phyloP scores from a whole-genome alignment of 2,797 vertebrate genomes.

The Silurus aristotelis region DNA sequence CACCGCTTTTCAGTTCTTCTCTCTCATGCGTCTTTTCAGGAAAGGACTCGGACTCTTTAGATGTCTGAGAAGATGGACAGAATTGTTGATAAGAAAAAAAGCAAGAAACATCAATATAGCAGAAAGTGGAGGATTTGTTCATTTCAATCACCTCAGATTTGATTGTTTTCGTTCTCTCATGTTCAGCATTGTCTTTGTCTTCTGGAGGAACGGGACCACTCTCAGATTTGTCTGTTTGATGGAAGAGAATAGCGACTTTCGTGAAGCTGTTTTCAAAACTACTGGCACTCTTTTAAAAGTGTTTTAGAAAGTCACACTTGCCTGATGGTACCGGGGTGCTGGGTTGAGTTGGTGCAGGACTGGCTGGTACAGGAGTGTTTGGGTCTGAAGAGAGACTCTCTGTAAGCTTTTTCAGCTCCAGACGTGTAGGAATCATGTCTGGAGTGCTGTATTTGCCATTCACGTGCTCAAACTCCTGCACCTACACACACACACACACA shows the following conservation, averaged over 20 bases:
- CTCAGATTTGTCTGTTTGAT: conserved; percentile 81
- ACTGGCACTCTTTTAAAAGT: not conserved
- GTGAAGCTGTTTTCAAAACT: not conserved
- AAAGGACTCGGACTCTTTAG: conserved; percentile 48
- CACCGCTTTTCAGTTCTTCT: conserved; percentile 66
- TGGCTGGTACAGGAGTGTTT: conserved; percentile 89
- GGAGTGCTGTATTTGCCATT: conserved; percentile 96
- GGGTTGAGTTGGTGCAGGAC: conserved; percentile 79
- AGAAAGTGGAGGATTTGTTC: not conserved
- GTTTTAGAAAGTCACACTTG: conserved; percentile 59
- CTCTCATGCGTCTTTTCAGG: conserved; percentile 69
- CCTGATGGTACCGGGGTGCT: conserved; percentile 79
- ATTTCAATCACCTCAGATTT: conserved; percentile 79
- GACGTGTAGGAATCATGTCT: conserved; percentile 84
- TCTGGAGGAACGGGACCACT: conserved; percentile 73
- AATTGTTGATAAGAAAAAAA: not conserved
- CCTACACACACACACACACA: conserved; percentile 70
- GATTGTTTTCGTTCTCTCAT: conserved; percentile 73
- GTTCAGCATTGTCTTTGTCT: conserved; percentile 82
- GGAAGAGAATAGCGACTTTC: conserved; percentile 41
- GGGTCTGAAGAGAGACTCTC: conserved; percentile 90
- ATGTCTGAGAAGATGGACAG: conserved; percentile 34
- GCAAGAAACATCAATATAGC: not conserved
- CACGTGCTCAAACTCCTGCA: conserved; percentile 96
- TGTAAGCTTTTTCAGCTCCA: conserved; percentile 84